Conservation (phyloP, 2,113 vertebrate species). For the Leucosticte australis region DNA sequence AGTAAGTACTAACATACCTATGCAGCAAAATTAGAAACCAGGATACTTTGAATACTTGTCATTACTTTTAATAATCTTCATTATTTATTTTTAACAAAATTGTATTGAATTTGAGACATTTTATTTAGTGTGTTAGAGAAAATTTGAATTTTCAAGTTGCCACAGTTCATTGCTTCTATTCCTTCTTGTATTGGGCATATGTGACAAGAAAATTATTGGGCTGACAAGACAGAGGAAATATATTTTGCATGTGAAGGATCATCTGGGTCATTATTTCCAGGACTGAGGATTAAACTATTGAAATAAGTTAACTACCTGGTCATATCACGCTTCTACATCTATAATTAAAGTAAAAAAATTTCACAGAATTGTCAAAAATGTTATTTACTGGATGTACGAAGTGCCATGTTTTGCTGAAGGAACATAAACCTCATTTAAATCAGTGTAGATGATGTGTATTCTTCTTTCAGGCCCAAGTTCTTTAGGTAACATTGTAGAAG, state of each 20-base stretch:
- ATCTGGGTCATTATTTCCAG: neutral
- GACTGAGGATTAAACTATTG: neutral
- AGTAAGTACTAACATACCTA: conserved; percentile 75
- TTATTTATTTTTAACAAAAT: neutral
- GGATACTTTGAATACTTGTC: neutral
- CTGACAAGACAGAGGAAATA: neutral
- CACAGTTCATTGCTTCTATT: neutral
- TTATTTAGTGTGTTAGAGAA: neutral
- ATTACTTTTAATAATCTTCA: neutral
- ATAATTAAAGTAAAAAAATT: neutral
- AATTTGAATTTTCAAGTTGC: neutral
- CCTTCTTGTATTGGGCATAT: neutral
- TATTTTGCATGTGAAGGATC: neutral
- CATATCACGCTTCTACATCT: neutral
- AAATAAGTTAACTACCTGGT: neutral
- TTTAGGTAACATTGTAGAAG: conserved; percentile 82
- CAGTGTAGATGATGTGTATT: neutral
- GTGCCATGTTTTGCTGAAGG: neutral
- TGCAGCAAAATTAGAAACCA: neutral
- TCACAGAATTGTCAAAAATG: neutral
- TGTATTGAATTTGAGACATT: neutral
- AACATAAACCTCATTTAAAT: neutral
- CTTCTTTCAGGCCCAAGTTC: conserved; percentile 84
- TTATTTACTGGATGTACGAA: neutral
- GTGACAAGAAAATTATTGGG: neutral